A percentile compares a stretch with the other conserved stretches of the same genome.
Evolutionary conservation across 2,113 vertebrate species (phyloP).

Genomic region (Hippotragus niger): DNA sequence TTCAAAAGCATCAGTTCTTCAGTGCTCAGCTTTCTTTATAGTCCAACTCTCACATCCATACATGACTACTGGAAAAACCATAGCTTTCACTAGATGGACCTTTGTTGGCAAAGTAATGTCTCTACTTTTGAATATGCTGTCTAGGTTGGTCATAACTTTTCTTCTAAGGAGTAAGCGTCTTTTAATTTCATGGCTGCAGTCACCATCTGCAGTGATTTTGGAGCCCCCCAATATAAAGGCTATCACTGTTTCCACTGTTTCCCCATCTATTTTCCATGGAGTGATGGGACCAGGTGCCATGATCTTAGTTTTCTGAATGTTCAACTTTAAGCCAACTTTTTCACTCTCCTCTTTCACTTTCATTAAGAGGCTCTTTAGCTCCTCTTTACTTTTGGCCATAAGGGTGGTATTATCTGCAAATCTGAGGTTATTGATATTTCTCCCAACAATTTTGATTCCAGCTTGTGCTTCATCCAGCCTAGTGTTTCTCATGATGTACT

Average conservation of each 20-base stretch:
- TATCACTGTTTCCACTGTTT: neutral
- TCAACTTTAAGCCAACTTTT: neutral
- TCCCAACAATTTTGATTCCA: neutral
- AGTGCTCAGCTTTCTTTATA: neutral
- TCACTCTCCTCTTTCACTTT: neutral
- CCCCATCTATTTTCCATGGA: neutral
- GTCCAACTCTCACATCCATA: neutral
- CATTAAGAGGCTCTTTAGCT: neutral
- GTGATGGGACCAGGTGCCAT: neutral
- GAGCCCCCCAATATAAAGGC: neutral
- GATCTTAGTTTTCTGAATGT: neutral
- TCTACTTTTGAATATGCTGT: neutral
- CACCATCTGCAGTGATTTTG: neutral
- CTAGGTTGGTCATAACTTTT: neutral
- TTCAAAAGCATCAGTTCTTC: neutral
- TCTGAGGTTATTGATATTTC: neutral
- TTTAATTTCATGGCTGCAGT: neutral
- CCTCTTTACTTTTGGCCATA: neutral
- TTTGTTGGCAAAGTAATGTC: neutral
- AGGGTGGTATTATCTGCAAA: neutral
- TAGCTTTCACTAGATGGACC: neutral
- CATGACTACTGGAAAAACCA: neutral
- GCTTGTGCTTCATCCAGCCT: neutral
- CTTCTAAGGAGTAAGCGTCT: neutral
- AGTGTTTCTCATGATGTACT: neutral